phyloP scores from a whole-genome alignment of 2,113 vertebrate genomes.

The Dolichotis patagonum region DNA sequence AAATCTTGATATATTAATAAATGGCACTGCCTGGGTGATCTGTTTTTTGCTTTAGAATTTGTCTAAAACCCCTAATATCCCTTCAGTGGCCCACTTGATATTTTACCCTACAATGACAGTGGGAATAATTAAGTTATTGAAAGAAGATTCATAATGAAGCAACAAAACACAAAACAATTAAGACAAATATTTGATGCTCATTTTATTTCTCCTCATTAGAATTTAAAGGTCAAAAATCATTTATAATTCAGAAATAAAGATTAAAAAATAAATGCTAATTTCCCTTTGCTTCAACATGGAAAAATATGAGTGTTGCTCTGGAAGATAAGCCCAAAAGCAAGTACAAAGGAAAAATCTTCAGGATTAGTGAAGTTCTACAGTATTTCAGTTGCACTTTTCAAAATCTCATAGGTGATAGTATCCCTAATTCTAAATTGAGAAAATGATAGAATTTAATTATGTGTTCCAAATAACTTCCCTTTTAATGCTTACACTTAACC shows the following conservation, averaged over 20 bases:
- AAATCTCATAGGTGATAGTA: not conserved
- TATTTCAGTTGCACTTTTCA: conserved; percentile 5
- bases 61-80: conserved; percentile 65
- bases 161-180: conserved; percentile 84
- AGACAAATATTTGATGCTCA: conserved; percentile 81
- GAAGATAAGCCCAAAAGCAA: conserved; percentile 24
- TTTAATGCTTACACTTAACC: conserved; percentile 20
- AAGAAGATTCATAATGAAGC: conserved; percentile 78
- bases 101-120: conserved; percentile 68
- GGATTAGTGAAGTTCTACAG: not conserved
- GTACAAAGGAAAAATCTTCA: conserved; percentile 31
- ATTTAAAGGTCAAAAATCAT: conserved; percentile 85
- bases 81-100: conserved; percentile 75
- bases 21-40: not conserved
- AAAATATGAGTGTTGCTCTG: conserved; percentile 8
- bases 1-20: conserved; percentile 79
- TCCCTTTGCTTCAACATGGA: not conserved
- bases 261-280: conserved; percentile 57
- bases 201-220: conserved; percentile 80
- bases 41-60: conserved; percentile 64
- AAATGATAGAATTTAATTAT: not conserved
- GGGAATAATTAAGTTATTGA: conserved; percentile 84
- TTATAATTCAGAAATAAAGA: conserved; percentile 40
- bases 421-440: not conserved
- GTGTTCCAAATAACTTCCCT: not conserved